Conservation (phyloP, 1,140 invertebrate genomes). For the Cydia strobilella region DNA sequence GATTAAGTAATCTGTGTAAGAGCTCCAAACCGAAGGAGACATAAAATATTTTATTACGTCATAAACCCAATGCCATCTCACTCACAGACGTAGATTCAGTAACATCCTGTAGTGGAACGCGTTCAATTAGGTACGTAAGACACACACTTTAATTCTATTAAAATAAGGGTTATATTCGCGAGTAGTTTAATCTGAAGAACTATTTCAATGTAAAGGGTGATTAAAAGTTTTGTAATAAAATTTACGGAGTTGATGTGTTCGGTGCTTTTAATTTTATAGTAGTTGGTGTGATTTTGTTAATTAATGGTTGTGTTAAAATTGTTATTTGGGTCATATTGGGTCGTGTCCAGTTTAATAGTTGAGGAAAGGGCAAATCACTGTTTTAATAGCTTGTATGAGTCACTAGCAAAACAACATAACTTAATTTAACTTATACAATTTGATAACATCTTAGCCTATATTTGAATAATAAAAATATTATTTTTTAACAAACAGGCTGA, state of each 20-base stretch:
- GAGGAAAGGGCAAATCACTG: no score
- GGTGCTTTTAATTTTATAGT: conserved; percentile 30
- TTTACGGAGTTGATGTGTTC: conserved; percentile 19
- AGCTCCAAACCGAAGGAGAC: conserved; percentile 15
- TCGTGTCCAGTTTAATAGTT: neutral
- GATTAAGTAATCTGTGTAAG: neutral
- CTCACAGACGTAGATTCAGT: conserved; percentile 27
- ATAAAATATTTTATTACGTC: conserved; percentile 29
- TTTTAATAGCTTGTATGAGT: no score
- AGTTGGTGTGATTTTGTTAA: conserved; percentile 30
- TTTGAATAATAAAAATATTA: no score
- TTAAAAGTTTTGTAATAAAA: conserved; percentile 31
- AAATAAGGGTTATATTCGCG: conserved; percentile 19
- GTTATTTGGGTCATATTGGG: conserved; percentile 4
- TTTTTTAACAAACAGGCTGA: no score
- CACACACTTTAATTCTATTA: neutral
- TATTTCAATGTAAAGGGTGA: conserved; percentile 30
- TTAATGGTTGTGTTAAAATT: conserved; percentile 19
- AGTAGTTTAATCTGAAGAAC: neutral
- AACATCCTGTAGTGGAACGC: conserved; percentile 20
- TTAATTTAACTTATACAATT: no score
- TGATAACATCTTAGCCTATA: no score
- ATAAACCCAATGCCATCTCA: conserved; percentile 31
- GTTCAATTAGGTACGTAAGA: conserved; percentile 7
- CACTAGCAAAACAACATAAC: no score